Conservation (phyloP, 2,797 vertebrate species). For the Fratercula arctica region DNA sequence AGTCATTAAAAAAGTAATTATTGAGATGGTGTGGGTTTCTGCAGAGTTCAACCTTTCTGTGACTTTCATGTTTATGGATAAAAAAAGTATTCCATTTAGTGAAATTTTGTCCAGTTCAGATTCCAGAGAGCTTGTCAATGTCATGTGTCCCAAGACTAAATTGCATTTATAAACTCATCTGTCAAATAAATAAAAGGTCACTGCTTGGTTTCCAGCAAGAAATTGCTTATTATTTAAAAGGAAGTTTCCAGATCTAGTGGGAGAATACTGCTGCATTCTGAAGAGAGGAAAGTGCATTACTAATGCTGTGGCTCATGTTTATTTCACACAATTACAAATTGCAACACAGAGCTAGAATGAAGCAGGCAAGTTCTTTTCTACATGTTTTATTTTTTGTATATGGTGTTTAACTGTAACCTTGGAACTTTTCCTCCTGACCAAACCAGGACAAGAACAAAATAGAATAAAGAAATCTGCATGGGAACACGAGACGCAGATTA, state of each 20-base stretch:
- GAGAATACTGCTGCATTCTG: not conserved
- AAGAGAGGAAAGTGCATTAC: not conserved
- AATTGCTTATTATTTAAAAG: constrained; percentile 27
- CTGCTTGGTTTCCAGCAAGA: not conserved
- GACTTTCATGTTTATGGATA: not conserved
- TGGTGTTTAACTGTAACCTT: not conserved
- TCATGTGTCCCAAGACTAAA: not conserved
- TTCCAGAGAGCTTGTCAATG: not conserved
- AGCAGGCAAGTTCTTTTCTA: not conserved
- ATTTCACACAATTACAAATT: not conserved
- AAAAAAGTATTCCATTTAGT: not conserved
- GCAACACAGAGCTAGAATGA: not conserved
- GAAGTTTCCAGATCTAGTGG: not conserved
- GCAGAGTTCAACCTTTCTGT: not conserved
- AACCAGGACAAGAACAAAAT: not conserved
- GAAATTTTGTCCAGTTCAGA: not conserved
- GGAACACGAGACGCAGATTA: not conserved
- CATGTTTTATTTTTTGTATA: not conserved
- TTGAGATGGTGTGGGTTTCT: not conserved
- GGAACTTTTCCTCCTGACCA: not conserved
- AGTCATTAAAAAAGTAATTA: not conserved
- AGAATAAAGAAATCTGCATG: not conserved
- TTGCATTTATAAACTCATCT: constrained; percentile 1
- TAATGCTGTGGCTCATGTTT: not conserved
- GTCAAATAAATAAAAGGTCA: constrained; percentile 34